Percentiles rank a stretch among this genome's conserved stretches.
Evolutionary conservation across 2,888 invertebrate genomes (phyloP).

Genomic region (Lobophora halterata): DNA sequence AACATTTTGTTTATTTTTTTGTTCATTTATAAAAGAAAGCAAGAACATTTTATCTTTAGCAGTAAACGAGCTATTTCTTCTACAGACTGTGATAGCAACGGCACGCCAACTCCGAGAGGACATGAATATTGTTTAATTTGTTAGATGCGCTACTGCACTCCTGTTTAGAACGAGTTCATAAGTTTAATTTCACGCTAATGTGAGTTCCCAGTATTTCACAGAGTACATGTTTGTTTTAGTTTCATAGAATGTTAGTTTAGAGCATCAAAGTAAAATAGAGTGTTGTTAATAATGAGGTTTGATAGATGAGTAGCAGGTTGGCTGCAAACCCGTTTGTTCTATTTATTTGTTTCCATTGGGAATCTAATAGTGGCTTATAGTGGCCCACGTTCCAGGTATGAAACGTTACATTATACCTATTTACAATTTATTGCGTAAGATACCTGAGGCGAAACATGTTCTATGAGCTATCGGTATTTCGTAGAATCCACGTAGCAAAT

Average conservation of each 20-base stretch:
- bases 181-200: constrained; percentile 42
- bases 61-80: constrained; percentile 7
- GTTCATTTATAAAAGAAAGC: too few relatives aligned
- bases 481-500: too few relatives aligned
- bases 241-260: constrained; percentile 6
- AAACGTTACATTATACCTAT: too few relatives aligned
- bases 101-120: constrained; percentile 25
- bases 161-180: constrained; percentile 32
- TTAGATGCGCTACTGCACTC: constrained; percentile 38
- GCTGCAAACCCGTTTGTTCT: too few relatives aligned
- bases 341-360: too few relatives aligned
- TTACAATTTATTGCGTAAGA: too few relatives aligned
- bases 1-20: too few relatives aligned
- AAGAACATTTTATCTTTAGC: too few relatives aligned
- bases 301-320: constrained; percentile 1
- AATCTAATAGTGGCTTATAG: too few relatives aligned
- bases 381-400: too few relatives aligned
- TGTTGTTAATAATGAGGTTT: background rate
- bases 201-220: constrained; percentile 24
- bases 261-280: background rate
- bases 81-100: constrained; percentile 7
- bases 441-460: too few relatives aligned
- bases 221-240: constrained; percentile 10
- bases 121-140: constrained; percentile 48
- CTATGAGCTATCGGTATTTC: too few relatives aligned